These are phyloP conservation scores for Heptranchias perlo DNA, from an alignment of 2,113 vertebrate genomes.

Conservation along the genomic window DNA sequence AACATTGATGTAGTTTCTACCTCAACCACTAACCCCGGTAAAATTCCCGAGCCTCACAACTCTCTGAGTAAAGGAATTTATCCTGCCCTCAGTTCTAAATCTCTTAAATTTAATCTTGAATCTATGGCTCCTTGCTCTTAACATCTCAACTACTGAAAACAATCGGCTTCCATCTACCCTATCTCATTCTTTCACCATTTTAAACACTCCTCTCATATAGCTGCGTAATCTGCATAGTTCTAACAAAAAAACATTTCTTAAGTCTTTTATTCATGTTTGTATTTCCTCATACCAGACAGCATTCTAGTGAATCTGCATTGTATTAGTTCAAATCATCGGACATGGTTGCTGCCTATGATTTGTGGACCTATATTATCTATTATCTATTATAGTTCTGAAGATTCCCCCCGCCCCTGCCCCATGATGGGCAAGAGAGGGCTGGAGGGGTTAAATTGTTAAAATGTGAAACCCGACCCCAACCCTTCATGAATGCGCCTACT, in stretches of 20 bases:
- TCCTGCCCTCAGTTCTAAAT: not conserved
- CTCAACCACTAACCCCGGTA: not conserved
- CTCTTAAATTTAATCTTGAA: not conserved
- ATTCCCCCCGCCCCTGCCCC: no score
- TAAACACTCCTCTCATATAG: not conserved
- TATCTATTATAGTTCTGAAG: no score
- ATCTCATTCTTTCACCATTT: not conserved
- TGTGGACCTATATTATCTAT: not conserved
- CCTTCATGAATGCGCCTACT: no score
- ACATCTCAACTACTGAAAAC: not conserved
- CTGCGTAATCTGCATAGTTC: not conserved
- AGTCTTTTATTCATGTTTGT: not conserved
- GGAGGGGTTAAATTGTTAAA: no score
- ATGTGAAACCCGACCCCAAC: no score
- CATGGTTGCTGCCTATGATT: not conserved
- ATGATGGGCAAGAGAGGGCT: no score
- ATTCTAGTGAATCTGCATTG: not conserved
- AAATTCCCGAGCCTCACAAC: not conserved
- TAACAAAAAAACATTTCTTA: not conserved
- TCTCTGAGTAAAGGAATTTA: not conserved
- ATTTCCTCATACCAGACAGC: not conserved
- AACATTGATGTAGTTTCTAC: not conserved
- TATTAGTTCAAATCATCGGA: not conserved
- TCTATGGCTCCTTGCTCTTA: not conserved
- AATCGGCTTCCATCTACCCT: not conserved